Evolutionary conservation across 2,888 invertebrate species (phyloP), one percentile per base, ranked within the genome.

Genomic region (Rhorus exstirpatorius): DNA sequence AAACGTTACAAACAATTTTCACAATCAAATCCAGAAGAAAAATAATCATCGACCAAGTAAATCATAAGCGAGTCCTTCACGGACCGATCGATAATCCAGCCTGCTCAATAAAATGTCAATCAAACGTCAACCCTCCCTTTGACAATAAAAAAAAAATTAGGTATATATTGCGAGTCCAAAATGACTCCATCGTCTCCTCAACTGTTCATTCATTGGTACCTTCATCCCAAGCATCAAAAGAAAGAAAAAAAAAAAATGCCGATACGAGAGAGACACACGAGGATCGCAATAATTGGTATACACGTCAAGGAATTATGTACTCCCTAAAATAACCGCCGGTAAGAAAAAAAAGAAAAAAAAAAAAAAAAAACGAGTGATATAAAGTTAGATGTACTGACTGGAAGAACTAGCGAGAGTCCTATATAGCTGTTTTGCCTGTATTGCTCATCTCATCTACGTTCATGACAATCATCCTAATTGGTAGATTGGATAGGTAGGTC

Each of bases 381-480:
- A 83, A 75, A 85, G 86, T 68, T 51, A 53, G 46, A 90, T 91
- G 90, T 93, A 92, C 92, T 91, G 92, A 92, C 92, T 93, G 93
- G 89, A 92, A 91, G 90, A 91, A 91, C 91, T 92, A 92, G 91
- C 89, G 92, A 90, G 92, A 90, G 87, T 90, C 90, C 92, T 91
- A 89, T 91, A 91, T 68, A 85, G 92, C 91, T 89, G 91, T 92
- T 87, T 89, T 90, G 91, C 91, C 90, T 90, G 92, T 90, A 91
- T 91, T 90, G 91, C 90, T 89, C 89, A 89, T 89, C 87, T 90
- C 89, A 90, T 90, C 90, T 92, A 93, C 90, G 88, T 89, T 92
- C 92, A 92, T 91, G 91, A 92, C 91, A 92, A 91, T 92, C 90
- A 91, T 92, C 91, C 91, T 92, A 92, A 92, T 90, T 91, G 90